Conservation (phyloP, 1,140 invertebrate genomes). For the Drosophila sproati region DNA sequence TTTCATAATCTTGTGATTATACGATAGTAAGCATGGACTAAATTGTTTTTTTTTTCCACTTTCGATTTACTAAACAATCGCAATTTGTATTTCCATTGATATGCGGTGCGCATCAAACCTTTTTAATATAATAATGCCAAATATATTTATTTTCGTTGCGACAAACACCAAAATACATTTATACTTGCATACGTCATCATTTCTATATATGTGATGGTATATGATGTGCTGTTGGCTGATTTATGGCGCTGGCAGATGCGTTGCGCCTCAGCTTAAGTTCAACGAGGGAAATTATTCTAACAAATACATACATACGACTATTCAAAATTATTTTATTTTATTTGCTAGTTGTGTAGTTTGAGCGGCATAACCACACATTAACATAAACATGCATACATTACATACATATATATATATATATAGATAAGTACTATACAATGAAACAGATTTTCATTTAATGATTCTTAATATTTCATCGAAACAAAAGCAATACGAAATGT, state of each 20-base stretch:
- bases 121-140: slow-evolving; percentile 10
- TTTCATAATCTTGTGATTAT: too few species aligned
- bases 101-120: neutral
- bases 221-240: slow-evolving; percentile 63
- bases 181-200: slow-evolving; percentile 37
- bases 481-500: slow-evolving; percentile 49
- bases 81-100: neutral
- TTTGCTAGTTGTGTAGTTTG: slow-evolving; percentile 49
- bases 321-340: slow-evolving; percentile 64
- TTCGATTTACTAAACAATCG: slow-evolving; percentile 12
- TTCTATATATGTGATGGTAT: slow-evolving; percentile 54
- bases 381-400: slow-evolving; percentile 26
- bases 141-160: slow-evolving; percentile 53
- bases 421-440: slow-evolving; percentile 60
- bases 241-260: slow-evolving; percentile 63
- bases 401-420: slow-evolving; percentile 39
- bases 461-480: slow-evolving; percentile 71
- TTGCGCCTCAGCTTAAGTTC: slow-evolving; percentile 46
- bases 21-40: too few species aligned
- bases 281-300: slow-evolving; percentile 38
- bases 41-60: neutral
- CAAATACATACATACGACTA: slow-evolving; percentile 9
- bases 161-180: slow-evolving; percentile 38
- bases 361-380: slow-evolving; percentile 26
- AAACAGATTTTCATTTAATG: slow-evolving; percentile 72